Percentiles rank a stretch among this genome's conserved stretches.
These are phyloP conservation scores for rabbit (Oryctolagus cuniculus) DNA, from an alignment of 2,113 vertebrate genomes.

Conservation along the genomic window mOryCun1.1 NC_091443.1:7659501-7660000, in stretches of 20 bases:
- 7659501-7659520: not conserved
- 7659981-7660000: too few species aligned
- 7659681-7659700: constrained; percentile 4
- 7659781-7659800: not conserved
- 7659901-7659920: too few species aligned
- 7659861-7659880: not conserved
- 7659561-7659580: not conserved
- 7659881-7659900: too few species aligned
- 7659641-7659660: not conserved
- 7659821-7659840: not conserved
- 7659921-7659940: too few species aligned
- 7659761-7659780: not conserved
- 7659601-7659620: not conserved
- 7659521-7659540: not conserved
- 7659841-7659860: not conserved
- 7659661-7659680: not conserved
- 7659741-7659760: not conserved
- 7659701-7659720: not conserved
- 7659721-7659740: not conserved
- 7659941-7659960: too few species aligned
- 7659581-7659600: not conserved
- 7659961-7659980: too few species aligned
- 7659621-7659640: not conserved
- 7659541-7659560: not conserved
- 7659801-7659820: not conserved